Conservation (phyloP, 2,797 vertebrate species). For the Microcaecilia unicolor region DNA sequence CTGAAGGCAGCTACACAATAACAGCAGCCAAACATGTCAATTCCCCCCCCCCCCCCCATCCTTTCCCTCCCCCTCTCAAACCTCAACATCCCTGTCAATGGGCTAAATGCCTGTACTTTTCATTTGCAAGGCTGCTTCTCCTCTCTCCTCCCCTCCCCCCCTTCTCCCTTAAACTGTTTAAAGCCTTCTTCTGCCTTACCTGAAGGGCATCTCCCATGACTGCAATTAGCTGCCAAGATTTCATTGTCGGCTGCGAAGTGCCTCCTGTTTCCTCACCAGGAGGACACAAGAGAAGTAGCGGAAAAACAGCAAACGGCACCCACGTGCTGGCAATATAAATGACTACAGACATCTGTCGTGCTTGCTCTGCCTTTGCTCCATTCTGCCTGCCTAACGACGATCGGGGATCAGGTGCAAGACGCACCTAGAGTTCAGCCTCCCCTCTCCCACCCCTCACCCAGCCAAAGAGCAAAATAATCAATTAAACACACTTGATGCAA, state of each 20-base stretch:
- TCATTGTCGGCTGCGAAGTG: conserved; percentile 56
- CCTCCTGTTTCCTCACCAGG: conserved; percentile 38
- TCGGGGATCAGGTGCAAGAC: conserved; percentile 25
- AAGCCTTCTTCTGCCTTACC: conserved; percentile 46
- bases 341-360: conserved; percentile 31
- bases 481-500: background rate
- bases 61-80: background rate
- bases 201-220: conserved; percentile 71
- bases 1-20: conserved; percentile 24
- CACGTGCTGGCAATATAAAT: conserved; percentile 59
- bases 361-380: conserved; percentile 6
- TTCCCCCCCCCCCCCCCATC: conserved; percentile 36
- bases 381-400: conserved; percentile 5
- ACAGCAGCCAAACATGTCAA: conserved; percentile 36
- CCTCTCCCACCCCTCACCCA: too few relatives aligned
- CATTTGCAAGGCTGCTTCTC: background rate
- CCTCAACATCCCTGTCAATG: conserved; percentile 5
- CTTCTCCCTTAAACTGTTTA: conserved; percentile 6
- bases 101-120: conserved; percentile 4
- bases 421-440: background rate
- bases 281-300: conserved; percentile 35
- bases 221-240: conserved; percentile 66
- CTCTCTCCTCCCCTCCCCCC: background rate
- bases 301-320: conserved; percentile 33
- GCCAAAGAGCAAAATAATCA: background rate